These are phyloP conservation scores for Neogale vison DNA, from an alignment of 2,113 vertebrate genomes.

Conservation along the genomic window DNA sequence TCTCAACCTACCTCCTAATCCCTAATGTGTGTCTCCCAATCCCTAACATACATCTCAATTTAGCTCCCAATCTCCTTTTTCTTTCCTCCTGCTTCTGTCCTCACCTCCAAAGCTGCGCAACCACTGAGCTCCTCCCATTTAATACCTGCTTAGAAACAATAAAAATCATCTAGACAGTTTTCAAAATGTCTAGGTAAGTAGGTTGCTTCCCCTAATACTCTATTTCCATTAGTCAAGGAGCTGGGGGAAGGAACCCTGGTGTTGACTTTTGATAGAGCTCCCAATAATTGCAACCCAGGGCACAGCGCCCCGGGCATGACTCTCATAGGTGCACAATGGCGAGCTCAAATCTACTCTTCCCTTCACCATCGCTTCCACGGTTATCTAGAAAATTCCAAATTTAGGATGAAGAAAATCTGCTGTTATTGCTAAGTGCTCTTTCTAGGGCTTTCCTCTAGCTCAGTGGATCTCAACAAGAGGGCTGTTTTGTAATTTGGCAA, in stretches of 20 bases:
- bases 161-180: not conserved
- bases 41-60: not conserved
- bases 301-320: accelerated
- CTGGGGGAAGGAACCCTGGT: not conserved
- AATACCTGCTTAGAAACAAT: not conserved
- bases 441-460: not conserved
- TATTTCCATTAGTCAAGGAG: not conserved
- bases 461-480: not conserved
- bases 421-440: not conserved
- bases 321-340: accelerated
- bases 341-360: not conserved
- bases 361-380: accelerated
- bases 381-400: not conserved
- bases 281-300: not conserved
- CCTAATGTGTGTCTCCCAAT: not conserved
- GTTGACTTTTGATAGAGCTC: not conserved
- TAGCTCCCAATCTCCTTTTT: not conserved
- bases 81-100: not conserved
- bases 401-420: not conserved
- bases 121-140: not conserved
- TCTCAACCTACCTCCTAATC: not conserved
- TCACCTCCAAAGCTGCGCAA: not conserved
- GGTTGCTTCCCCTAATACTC: not conserved
- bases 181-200: not conserved
- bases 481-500: not conserved